phyloP scores from a whole-genome alignment of 2,888 invertebrate species.

The Melolontha melolontha region DNA sequence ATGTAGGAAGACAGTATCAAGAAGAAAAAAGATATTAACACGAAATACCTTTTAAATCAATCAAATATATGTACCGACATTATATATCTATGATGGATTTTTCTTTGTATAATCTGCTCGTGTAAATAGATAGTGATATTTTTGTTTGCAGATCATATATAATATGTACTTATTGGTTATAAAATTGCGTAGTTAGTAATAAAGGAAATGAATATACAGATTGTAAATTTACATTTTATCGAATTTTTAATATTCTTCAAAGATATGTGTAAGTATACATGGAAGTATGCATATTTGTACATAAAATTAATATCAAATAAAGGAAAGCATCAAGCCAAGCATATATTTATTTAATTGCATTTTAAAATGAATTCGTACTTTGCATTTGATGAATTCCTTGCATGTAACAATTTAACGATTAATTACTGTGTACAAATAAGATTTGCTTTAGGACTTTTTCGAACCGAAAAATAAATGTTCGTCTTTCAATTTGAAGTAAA shows the following conservation, averaged over 20 bases:
- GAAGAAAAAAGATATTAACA: constrained; percentile 28
- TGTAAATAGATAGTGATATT: constrained; percentile 29
- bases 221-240: background rate
- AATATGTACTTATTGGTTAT: constrained; percentile 18
- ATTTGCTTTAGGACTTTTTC: no score
- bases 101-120: constrained; percentile 23
- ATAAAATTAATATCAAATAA: no score
- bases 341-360: no score
- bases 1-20: constrained; percentile 16
- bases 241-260: constrained; percentile 2
- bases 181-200: constrained; percentile 30
- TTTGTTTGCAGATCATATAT: constrained; percentile 15
- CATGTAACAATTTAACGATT: no score
- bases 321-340: no score
- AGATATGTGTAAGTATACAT: background rate
- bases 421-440: no score
- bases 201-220: constrained; percentile 9
- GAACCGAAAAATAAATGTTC: no score
- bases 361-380: no score
- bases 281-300: no score
- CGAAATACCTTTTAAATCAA: constrained; percentile 36
- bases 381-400: no score
- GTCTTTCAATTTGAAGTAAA: no score
- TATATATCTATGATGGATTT: constrained; percentile 13
- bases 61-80: constrained; percentile 19